phyloP scores from a whole-genome alignment of 2,888 invertebrate species.

The Drosophila anomalata region DNA sequence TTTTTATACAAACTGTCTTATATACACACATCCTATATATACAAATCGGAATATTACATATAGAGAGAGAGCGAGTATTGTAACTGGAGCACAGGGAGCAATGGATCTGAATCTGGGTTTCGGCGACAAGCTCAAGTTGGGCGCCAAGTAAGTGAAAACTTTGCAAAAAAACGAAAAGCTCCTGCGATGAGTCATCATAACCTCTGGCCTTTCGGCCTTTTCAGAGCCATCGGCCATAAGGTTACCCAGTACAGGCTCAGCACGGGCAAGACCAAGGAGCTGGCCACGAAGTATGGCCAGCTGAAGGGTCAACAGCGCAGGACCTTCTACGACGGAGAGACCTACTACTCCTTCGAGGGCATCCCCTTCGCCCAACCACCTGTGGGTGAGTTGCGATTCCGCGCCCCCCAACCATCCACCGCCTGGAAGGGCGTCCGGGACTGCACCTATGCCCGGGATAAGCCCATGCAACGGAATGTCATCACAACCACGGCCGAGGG shows the following conservation, averaged over 20 bases:
- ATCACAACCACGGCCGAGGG: constrained; percentile 79
- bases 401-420: constrained; percentile 82
- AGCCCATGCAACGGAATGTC: constrained; percentile 79
- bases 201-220: constrained; percentile 6
- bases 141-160: constrained; percentile 34
- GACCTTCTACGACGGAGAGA: constrained; percentile 64
- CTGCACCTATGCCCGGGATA: constrained; percentile 77
- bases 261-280: constrained; percentile 68
- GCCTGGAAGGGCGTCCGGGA: constrained; percentile 84
- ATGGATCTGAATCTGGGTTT: constrained; percentile 41
- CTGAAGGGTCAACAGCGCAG: constrained; percentile 74
- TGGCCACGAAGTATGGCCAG: constrained; percentile 74
- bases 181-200: constrained; percentile 24
- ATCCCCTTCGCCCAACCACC: constrained; percentile 82
- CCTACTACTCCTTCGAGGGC: constrained; percentile 80
- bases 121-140: constrained; percentile 32
- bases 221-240: constrained; percentile 71
- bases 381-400: constrained; percentile 78
- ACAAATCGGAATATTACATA: background rate
- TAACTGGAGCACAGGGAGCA: background rate
- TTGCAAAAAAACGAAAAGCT: background rate
- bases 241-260: constrained; percentile 65
- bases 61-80: too few species aligned
- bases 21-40: background rate
- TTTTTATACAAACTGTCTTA: background rate